Percentiles rank a stretch among this genome's conserved stretches.
These are phyloP conservation scores for Xylocampa areola DNA, from an alignment of 2,888 invertebrate genomes.

Conservation along the genomic window DNA sequence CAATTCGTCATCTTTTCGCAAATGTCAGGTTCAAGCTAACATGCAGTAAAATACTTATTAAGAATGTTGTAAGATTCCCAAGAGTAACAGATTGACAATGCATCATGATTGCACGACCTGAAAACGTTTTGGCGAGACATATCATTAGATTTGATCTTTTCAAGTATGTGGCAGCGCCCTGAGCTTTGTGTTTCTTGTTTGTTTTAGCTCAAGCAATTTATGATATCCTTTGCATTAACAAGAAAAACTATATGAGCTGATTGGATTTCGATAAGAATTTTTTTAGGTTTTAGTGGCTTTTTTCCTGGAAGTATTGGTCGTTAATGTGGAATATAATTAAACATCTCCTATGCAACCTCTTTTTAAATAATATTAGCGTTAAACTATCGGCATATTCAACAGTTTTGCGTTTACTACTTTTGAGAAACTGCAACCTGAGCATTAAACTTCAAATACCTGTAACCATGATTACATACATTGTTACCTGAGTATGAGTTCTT, in stretches of 20 bases:
- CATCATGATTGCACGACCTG: slow-evolving; percentile 68
- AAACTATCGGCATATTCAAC: slow-evolving; percentile 9
- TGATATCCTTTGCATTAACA: slow-evolving; percentile 34
- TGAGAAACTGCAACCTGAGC: slow-evolving; percentile 8
- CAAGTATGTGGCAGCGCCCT: slow-evolving; percentile 58
- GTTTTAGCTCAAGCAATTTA: slow-evolving; percentile 64
- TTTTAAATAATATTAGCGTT: slow-evolving; percentile 3
- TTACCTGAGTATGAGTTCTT: too few relatives aligned
- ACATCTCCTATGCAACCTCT: background rate
- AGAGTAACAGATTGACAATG: slow-evolving; percentile 74
- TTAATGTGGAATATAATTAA: background rate
- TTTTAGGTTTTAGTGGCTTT: background rate
- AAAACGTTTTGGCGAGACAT: slow-evolving; percentile 72
- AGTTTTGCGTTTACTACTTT: slow-evolving; percentile 23
- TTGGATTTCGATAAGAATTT: slow-evolving; percentile 8
- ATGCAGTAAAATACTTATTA: background rate
- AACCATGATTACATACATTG: background rate
- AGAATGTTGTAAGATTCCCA: slow-evolving; percentile 61
- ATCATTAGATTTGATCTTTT: slow-evolving; percentile 80
- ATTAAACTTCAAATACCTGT: slow-evolving; percentile 15
- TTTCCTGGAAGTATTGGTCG: slow-evolving; percentile 8
- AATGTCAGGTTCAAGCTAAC: slow-evolving; percentile 28
- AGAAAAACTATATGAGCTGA: slow-evolving; percentile 14
- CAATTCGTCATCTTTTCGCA: slow-evolving; percentile 4
- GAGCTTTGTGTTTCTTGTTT: slow-evolving; percentile 56